These are phyloP conservation scores for Vireo altiloquus DNA, from an alignment of 2,113 vertebrate species.

Conservation along the genomic window DNA sequence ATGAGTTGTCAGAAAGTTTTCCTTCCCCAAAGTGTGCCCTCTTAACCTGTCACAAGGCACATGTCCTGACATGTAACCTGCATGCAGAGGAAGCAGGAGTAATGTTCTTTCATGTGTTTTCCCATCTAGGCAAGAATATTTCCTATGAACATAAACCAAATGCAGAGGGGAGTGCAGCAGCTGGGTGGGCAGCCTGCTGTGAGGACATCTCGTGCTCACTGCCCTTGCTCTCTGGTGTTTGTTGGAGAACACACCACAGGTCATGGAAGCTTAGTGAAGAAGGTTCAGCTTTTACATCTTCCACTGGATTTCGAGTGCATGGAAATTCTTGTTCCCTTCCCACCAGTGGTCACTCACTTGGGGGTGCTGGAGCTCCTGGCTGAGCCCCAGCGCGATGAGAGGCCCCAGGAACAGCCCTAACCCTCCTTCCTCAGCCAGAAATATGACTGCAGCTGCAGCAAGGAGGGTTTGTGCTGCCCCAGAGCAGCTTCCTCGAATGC, in stretches of 20 bases:
- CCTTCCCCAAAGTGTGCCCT: constrained; percentile 28
- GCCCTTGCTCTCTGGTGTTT: not conserved
- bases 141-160: not conserved
- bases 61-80: not conserved
- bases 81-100: not conserved
- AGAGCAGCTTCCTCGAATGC: not conserved
- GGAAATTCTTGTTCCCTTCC: not conserved
- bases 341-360: fast-evolving
- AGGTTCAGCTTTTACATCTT: not conserved
- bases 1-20: constrained; percentile 45
- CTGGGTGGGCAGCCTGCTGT: not conserved
- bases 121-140: not conserved
- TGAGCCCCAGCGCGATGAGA: fast-evolving
- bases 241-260: not conserved
- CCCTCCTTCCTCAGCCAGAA: not conserved
- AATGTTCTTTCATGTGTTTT: not conserved
- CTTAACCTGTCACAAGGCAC: constrained; percentile 4
- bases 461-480: not conserved
- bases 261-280: not conserved
- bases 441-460: fast-evolving
- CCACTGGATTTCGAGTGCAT: fast-evolving
- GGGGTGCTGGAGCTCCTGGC: fast-evolving
- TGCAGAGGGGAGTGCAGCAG: not conserved
- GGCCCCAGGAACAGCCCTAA: fast-evolving
- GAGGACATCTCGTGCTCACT: not conserved